phyloP scores from a whole-genome alignment of 2,113 vertebrate genomes.

The Plestiodon gilberti region DNA sequence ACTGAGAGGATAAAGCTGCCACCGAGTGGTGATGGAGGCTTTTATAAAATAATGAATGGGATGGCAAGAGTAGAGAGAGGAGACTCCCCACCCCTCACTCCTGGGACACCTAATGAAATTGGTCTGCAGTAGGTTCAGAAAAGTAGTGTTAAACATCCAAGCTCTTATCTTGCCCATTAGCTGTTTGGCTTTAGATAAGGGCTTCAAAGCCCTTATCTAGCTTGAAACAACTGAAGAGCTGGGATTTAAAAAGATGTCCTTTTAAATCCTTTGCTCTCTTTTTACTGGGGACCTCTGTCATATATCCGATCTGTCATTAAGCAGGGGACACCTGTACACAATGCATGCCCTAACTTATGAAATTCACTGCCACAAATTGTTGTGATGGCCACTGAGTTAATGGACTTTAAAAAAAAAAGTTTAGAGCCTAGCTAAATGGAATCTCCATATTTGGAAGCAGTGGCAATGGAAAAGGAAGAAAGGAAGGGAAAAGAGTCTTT shows the following conservation, averaged over 20 bases:
- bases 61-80: too few relatives aligned
- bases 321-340: too few relatives aligned
- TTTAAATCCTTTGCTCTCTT: too few relatives aligned
- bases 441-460: background rate
- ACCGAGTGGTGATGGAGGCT: background rate
- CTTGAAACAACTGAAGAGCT: too few relatives aligned
- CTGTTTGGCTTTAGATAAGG: too few relatives aligned
- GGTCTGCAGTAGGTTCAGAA: background rate
- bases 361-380: background rate
- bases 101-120: background rate
- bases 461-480: too few relatives aligned
- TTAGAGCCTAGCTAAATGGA: background rate
- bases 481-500: too few relatives aligned
- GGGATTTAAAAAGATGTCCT: too few relatives aligned
- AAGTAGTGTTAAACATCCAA: background rate
- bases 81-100: background rate
- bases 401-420: background rate
- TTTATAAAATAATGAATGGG: background rate
- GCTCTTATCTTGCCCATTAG: too few relatives aligned
- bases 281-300: too few relatives aligned
- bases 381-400: background rate
- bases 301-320: too few relatives aligned
- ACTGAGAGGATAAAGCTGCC: background rate
- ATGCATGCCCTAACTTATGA: background rate
- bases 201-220: too few relatives aligned